Percentiles rank a stretch among this genome's conserved stretches.
These are phyloP conservation scores for Acipenser transmontanus DNA, from an alignment of 2,797 vertebrate genomes.

Conservation along the genomic window DNA sequence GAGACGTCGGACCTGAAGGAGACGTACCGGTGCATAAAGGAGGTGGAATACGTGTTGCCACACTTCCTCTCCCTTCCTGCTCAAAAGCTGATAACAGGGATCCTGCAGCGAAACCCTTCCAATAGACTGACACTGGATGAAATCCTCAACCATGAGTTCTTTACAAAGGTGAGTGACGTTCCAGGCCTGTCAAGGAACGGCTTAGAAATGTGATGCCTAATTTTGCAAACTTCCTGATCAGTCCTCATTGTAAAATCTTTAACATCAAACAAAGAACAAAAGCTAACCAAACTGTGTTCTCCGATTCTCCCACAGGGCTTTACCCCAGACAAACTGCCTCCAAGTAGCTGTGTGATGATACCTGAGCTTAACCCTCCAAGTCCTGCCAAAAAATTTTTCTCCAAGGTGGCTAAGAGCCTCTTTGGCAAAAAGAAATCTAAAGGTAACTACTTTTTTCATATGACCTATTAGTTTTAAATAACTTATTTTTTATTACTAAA, in stretches of 20 bases:
- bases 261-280: no score
- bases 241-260: no score
- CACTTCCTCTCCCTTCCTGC: conserved; percentile 75
- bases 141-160: conserved; percentile 91
- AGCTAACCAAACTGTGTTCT: no score
- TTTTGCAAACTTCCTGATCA: no score
- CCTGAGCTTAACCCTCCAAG: conserved; percentile 88
- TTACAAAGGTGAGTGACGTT: conserved; percentile 72
- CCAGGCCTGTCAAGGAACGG: no score
- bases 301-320: conserved; percentile 63
- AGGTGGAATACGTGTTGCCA: conserved; percentile 83
- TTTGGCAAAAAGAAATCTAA: conserved; percentile 88
- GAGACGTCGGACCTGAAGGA: conserved; percentile 95
- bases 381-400: conserved; percentile 86
- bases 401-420: conserved; percentile 92
- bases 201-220: no score
- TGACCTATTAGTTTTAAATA: no score
- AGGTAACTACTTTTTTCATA: conserved; percentile 47
- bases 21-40: conserved; percentile 94
- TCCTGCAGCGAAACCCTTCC: conserved; percentile 80
- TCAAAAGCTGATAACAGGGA: conserved; percentile 80
- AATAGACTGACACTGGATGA: conserved; percentile 86
- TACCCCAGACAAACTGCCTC: conserved; percentile 86
- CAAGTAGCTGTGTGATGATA: conserved; percentile 83
- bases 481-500: no score